Evolutionary conservation across 2,888 invertebrate species (phyloP).

Genomic region (Cephalotes varians): DNA sequence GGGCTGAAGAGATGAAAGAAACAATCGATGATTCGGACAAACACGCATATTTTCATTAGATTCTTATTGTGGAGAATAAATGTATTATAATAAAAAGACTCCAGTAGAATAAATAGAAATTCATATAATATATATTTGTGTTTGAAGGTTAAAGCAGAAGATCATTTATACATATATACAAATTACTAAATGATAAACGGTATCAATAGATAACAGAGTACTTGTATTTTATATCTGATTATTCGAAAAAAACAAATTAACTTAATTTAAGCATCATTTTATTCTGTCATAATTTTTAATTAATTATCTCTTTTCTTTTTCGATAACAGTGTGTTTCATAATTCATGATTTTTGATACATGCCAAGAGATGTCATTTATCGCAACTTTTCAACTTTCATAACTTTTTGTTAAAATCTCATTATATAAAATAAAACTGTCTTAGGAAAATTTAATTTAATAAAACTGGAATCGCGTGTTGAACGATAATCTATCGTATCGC

Average conservation of each 20-base stretch:
- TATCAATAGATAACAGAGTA: constrained; percentile 12
- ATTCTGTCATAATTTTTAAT: neutral
- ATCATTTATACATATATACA: neutral
- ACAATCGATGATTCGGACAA: neutral
- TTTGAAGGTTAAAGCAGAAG: neutral
- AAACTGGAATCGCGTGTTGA: neutral
- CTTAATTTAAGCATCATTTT: neutral
- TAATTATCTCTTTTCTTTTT: neutral
- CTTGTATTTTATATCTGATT: constrained; percentile 14
- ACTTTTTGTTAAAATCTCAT: neutral
- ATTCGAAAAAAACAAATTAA: constrained; percentile 4
- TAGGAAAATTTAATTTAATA: constrained; percentile 5
- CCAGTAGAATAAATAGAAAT: neutral
- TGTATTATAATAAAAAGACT: neutral
- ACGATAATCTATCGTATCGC: neutral
- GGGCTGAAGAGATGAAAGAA: neutral
- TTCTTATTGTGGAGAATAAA: neutral
- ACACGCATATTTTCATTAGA: neutral
- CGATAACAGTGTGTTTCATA: too few relatives aligned
- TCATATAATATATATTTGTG: neutral
- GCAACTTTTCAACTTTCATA: neutral
- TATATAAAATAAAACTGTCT: neutral
- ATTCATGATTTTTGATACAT: neutral
- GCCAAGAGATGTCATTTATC: neutral
- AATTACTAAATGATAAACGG: neutral